Base-by-base conservation (phyloP, 2,888 invertebrate species). In the Leuctra nigra region DNA sequence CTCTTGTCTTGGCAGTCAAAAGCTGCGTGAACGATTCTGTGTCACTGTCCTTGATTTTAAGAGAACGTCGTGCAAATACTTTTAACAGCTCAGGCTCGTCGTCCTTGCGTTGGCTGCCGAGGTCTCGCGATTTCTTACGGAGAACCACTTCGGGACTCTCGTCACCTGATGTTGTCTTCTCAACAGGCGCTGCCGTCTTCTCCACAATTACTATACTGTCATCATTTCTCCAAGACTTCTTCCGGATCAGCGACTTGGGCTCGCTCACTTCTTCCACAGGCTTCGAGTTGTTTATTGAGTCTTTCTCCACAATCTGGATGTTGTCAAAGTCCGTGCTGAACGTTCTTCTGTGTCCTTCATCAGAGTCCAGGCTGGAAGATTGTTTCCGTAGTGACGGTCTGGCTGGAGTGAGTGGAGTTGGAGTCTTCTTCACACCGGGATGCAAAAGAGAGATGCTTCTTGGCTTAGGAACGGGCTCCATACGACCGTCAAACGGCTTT, bases 1-100 rank as follows among this genome's bases (percentile, higher is more conserved):
- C 86, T 53, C 84, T 73, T 47, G 80, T 80, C 68, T 79, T 79
- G 2, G 75, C 76, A 20, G 70, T 66, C 35, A 80, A 77, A 61
- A 81, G 79, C 60, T 80, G 79, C 14, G 79, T 77, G 57, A 84
- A 72, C 39, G 72, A 72, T 57, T 81, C 81, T 0, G 75, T 76
- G 64, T 87, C 86, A 3, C 73, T 73, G 64, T 87, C 87, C 72
- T 86, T 86, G n/a, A 87, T 74, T 72, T 89, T 89, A 0, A 89
- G 72, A n/a, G 88, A 89, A 57, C 88, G 73, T 41, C 89, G 74
- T 0, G 88, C 88, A 68, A 89, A 89, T 0, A 89, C 89, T 72
- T 88, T 88, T 81, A 88, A 83, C 7, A 88, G 68, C 70, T 88
- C 88, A 0, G 88, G 87, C 68, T 87, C 86, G 33, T 85, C 83